Evolutionary conservation across 2,888 invertebrate genomes (phyloP).

Genomic region (Drosophila parthenogenetica): DNA sequence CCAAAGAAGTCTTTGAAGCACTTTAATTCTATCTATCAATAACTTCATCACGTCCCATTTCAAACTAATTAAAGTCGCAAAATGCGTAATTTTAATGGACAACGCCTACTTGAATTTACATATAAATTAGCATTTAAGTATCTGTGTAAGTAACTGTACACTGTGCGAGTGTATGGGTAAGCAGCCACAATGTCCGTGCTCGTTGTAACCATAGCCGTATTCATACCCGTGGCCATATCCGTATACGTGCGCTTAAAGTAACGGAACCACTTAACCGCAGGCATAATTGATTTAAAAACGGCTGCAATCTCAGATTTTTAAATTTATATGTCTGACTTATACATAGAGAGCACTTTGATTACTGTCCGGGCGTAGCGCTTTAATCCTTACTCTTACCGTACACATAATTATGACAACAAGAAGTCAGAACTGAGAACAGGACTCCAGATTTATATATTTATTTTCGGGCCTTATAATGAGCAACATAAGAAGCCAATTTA

Average conservation of each 20-base stretch:
- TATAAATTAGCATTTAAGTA: slow-evolving; percentile 17
- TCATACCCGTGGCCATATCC: background rate
- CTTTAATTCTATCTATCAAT: background rate
- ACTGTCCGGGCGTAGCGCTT: slow-evolving; percentile 19
- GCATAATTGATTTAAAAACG: slow-evolving; percentile 43
- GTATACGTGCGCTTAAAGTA: slow-evolving; percentile 34
- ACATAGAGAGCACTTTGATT: slow-evolving; percentile 26
- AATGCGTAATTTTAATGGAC: slow-evolving; percentile 12
- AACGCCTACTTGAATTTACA: slow-evolving; percentile 14
- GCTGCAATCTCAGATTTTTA: slow-evolving; percentile 17
- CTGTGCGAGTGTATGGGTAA: slow-evolving; percentile 1
- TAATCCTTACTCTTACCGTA: slow-evolving; percentile 22
- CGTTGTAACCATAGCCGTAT: too few relatives aligned
- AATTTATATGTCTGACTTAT: slow-evolving; percentile 4
- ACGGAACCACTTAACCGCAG: slow-evolving; percentile 36
- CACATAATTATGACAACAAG: slow-evolving; percentile 30
- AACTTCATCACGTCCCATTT: background rate
- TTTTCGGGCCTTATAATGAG: slow-evolving; percentile 34
- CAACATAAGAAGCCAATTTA: slow-evolving; percentile 57
- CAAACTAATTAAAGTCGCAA: slow-evolving; percentile 22
- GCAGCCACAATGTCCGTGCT: background rate
- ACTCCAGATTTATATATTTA: slow-evolving; percentile 15
- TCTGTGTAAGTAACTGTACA: slow-evolving; percentile 2
- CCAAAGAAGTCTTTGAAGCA: background rate
- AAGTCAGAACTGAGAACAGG: slow-evolving; percentile 25